Conservation (phyloP, 2,797 vertebrate genomes). For the Schizopygopsis malacanthus region DNA sequence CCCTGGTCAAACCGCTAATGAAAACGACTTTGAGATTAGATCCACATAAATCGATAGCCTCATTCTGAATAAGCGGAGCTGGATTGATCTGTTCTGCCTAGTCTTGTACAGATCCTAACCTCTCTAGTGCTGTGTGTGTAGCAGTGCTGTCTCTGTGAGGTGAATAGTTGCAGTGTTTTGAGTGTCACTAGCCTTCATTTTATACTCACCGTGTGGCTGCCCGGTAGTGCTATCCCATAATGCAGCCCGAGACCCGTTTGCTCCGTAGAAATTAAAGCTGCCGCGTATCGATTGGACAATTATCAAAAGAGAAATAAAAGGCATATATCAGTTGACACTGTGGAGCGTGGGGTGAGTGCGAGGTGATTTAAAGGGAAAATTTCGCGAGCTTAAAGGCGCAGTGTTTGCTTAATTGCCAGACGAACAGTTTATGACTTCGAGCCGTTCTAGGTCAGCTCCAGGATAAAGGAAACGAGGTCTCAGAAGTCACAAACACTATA, state of each 20-base stretch:
- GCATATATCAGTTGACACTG: conserved; percentile 29
- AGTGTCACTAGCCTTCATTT: conserved; percentile 44
- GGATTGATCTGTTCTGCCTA: conserved; percentile 44
- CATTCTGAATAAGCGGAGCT: conserved; percentile 31
- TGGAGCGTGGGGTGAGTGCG: not conserved
- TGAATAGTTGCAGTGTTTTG: conserved; percentile 50
- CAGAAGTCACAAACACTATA: conserved; percentile 25
- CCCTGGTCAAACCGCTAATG: conserved; percentile 39
- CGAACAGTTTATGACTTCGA: conserved; percentile 36
- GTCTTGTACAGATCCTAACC: conserved; percentile 40
- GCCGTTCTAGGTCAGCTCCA: not conserved
- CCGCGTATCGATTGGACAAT: conserved; percentile 30
- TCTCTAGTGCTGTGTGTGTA: conserved; percentile 34
- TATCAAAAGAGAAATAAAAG: conserved; percentile 30
- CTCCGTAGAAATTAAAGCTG: conserved; percentile 2
- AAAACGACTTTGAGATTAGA: conserved; percentile 52
- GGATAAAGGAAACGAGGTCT: conserved; percentile 18
- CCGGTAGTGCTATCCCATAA: conserved; percentile 11
- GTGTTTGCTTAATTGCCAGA: conserved; percentile 37
- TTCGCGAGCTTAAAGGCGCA: conserved; percentile 25
- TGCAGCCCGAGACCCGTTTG: conserved; percentile 10
- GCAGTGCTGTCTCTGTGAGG: conserved; percentile 42
- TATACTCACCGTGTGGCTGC: conserved; percentile 36
- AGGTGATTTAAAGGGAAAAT: conserved; percentile 33
- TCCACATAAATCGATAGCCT: conserved; percentile 42